Conservation (phyloP, 2,797 vertebrate species). For the Phalloptychus januarius region DNA sequence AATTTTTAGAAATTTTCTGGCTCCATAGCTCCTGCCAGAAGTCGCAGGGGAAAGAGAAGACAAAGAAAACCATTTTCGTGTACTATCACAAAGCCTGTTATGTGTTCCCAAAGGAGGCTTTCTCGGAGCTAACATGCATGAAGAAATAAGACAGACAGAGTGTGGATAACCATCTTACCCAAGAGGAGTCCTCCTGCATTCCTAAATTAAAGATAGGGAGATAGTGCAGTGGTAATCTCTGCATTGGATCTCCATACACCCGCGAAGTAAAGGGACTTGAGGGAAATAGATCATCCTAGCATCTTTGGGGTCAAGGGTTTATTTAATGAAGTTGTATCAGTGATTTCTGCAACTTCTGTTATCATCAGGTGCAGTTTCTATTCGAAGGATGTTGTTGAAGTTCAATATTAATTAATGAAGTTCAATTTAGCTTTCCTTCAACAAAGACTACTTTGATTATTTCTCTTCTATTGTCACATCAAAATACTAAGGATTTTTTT, state of each 20-base stretch:
- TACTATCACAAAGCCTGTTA: slow-evolving; percentile 45
- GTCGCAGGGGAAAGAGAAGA: slow-evolving; percentile 57
- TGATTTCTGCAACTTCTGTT: slow-evolving; percentile 36
- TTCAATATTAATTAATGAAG: slow-evolving; percentile 40
- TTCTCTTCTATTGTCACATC: neutral
- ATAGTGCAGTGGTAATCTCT: slow-evolving; percentile 68
- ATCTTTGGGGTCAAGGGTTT: slow-evolving; percentile 75
- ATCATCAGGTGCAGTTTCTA: slow-evolving; percentile 37
- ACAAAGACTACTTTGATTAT: slow-evolving; percentile 5
- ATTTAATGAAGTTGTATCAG: slow-evolving; percentile 72
- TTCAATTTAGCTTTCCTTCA: slow-evolving; percentile 14
- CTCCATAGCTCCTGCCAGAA: slow-evolving; percentile 41
- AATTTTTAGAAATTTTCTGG: slow-evolving; percentile 49
- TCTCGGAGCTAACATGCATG: slow-evolving; percentile 65
- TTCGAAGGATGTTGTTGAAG: slow-evolving; percentile 25
- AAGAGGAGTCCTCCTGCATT: slow-evolving; percentile 70
- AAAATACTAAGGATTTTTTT: neutral
- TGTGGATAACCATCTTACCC: slow-evolving; percentile 75
- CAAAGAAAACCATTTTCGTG: slow-evolving; percentile 63
- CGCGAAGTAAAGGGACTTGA: slow-evolving; percentile 61
- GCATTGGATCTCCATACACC: slow-evolving; percentile 61
- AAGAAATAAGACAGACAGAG: slow-evolving; percentile 73
- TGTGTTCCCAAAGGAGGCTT: slow-evolving; percentile 53
- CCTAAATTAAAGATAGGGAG: slow-evolving; percentile 85
- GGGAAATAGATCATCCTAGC: slow-evolving; percentile 65